These are phyloP conservation scores for Eurois occulta DNA, from an alignment of 2,888 invertebrate species.

Conservation along the genomic window DNA sequence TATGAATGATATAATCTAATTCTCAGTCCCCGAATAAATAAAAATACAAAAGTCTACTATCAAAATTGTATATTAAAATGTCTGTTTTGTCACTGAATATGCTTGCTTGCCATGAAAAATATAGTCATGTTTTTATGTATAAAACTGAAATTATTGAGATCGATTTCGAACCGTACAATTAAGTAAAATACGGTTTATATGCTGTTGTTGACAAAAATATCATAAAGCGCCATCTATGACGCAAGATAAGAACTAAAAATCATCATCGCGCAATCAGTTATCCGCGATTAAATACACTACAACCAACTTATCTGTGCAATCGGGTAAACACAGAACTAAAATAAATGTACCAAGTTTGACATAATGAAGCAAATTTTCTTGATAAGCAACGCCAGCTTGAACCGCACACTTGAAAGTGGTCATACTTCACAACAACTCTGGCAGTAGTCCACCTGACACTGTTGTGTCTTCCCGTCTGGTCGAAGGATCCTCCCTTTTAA, in stretches of 20 bases:
- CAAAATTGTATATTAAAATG: slow-evolving; percentile 45
- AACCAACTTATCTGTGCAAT: too few species aligned
- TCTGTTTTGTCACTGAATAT: background rate
- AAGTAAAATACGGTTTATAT: background rate
- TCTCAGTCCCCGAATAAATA: slow-evolving; percentile 34
- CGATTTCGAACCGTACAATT: background rate
- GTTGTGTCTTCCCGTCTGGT: too few species aligned
- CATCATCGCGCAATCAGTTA: background rate
- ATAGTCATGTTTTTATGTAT: background rate
- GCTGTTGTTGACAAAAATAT: background rate
- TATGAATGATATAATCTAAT: slow-evolving; percentile 47
- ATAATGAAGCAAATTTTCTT: too few species aligned
- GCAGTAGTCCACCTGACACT: too few species aligned
- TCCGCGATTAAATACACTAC: too few species aligned
- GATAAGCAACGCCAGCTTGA: too few species aligned
- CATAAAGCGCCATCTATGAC: background rate
- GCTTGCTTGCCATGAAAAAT: background rate
- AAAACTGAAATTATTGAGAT: background rate
- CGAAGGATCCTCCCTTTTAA: background rate
- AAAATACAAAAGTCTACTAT: slow-evolving; percentile 27
- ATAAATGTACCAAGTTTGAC: too few species aligned
- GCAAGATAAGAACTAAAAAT: background rate
- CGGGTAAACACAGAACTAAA: too few species aligned
- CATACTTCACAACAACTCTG: too few species aligned
- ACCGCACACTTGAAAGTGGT: too few species aligned